phyloP scores from a whole-genome alignment of 2,113 vertebrate species.

The Burhinus oedicnemus region DNA sequence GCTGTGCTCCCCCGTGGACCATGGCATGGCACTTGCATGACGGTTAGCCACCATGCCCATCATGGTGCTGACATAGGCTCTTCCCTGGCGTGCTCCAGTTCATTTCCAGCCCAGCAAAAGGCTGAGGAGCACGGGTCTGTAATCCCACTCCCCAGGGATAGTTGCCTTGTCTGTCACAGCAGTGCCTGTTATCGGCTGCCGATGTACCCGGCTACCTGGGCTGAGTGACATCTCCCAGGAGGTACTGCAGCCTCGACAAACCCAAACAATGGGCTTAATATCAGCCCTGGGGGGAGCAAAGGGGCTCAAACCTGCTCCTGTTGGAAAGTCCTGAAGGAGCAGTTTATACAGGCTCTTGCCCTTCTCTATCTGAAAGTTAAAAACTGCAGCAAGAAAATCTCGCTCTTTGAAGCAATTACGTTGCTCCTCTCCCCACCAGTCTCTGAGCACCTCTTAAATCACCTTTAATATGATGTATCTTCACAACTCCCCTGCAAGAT shows the following conservation, averaged over 20 bases:
- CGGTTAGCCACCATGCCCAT: background rate
- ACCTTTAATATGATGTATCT: constrained; percentile 24
- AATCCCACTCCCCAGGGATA: background rate
- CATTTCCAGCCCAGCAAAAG: background rate
- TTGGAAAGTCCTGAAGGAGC: background rate
- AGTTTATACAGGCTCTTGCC: background rate
- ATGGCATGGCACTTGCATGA: background rate
- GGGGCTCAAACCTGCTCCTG: background rate
- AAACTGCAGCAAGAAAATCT: background rate
- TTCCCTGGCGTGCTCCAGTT: background rate
- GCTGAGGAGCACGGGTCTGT: background rate
- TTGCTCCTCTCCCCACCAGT: background rate
- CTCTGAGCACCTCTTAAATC: constrained; percentile 33
- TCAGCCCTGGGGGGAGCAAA: background rate
- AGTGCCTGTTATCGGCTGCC: background rate
- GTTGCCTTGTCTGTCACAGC: background rate
- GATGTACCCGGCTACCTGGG: background rate
- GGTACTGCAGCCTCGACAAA: background rate
- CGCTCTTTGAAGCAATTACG: background rate
- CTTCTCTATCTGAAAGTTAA: background rate
- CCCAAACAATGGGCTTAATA: background rate
- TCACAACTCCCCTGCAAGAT: constrained; percentile 9
- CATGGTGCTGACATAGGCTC: background rate
- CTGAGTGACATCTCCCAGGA: background rate
- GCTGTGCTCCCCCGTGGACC: background rate